These are phyloP conservation scores for Lepidotrigona ventralis DNA, from an alignment of 1,140 invertebrate species.

Conservation along the genomic window DNA sequence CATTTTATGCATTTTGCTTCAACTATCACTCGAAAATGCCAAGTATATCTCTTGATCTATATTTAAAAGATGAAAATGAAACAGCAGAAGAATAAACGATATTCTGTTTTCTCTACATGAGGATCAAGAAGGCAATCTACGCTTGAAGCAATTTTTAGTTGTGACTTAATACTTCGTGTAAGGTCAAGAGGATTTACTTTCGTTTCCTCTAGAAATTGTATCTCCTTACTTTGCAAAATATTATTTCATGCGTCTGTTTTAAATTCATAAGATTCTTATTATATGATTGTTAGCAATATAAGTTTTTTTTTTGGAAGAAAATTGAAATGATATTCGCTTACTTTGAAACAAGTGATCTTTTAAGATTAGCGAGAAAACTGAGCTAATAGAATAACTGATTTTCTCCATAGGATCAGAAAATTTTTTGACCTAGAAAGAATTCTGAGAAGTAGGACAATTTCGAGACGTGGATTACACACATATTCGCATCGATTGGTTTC, in stretches of 20 bases:
- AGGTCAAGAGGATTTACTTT: neutral
- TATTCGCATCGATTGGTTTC: neutral
- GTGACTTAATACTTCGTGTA: neutral
- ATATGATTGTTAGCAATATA: neutral
- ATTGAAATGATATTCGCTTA: neutral
- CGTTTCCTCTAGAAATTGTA: neutral
- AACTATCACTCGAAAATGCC: slow-evolving; percentile 25
- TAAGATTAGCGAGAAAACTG: neutral
- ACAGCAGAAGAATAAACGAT: slow-evolving; percentile 8
- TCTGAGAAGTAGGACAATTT: neutral
- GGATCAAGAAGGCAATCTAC: neutral
- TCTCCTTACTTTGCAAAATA: neutral
- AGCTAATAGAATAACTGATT: neutral
- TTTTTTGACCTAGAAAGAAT: neutral
- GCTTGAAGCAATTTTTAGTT: neutral
- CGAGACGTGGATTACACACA: neutral
- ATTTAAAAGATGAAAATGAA: neutral
- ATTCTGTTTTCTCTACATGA: slow-evolving; percentile 12
- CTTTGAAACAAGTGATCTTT: neutral
- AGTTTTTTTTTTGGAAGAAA: neutral
- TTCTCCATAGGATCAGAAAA: neutral
- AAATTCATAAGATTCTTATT: neutral
- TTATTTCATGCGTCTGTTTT: neutral
- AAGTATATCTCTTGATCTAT: slow-evolving; percentile 18
- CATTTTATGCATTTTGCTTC: neutral